phyloP scores from a whole-genome alignment of 1,140 invertebrate species.

The Pantala flavescens region DNA sequence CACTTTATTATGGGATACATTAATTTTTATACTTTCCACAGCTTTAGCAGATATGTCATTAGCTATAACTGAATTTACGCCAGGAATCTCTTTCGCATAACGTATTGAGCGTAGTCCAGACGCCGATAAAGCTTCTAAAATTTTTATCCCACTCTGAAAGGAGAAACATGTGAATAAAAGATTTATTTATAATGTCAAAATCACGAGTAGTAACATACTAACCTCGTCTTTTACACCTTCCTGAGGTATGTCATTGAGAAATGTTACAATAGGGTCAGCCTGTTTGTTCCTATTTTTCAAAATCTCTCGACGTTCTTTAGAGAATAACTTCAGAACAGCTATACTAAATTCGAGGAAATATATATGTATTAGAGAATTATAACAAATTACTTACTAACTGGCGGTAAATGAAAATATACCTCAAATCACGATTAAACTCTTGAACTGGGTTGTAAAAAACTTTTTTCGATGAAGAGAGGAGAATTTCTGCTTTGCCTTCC shows the following conservation, averaged over 20 bases:
- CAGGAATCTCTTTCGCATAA: constrained; percentile 88
- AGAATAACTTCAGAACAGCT: constrained; percentile 47
- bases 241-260: neutral
- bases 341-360: constrained; percentile 35
- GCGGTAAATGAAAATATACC: constrained; percentile 43
- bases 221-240: neutral
- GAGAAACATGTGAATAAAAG: neutral
- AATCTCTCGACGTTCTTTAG: constrained; percentile 35
- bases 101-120: constrained; percentile 89
- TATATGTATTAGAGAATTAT: constrained; percentile 13
- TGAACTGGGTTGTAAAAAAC: constrained; percentile 98
- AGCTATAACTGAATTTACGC: constrained; percentile 71
- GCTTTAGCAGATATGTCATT: constrained; percentile 90
- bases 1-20: constrained; percentile 70
- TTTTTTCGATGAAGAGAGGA: constrained; percentile 46
- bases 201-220: neutral
- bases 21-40: constrained; percentile 73
- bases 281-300: constrained; percentile 25
- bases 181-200: neutral
- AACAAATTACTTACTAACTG: constrained; percentile 18
- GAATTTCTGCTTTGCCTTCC: constrained; percentile 68
- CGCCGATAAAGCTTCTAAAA: constrained; percentile 92
- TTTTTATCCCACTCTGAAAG: constrained; percentile 47
- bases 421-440: constrained; percentile 95
- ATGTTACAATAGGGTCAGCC: constrained; percentile 12